These are phyloP conservation scores for Germaria angustata DNA, from an alignment of 2,888 invertebrate genomes.

Conservation along the genomic window DNA sequence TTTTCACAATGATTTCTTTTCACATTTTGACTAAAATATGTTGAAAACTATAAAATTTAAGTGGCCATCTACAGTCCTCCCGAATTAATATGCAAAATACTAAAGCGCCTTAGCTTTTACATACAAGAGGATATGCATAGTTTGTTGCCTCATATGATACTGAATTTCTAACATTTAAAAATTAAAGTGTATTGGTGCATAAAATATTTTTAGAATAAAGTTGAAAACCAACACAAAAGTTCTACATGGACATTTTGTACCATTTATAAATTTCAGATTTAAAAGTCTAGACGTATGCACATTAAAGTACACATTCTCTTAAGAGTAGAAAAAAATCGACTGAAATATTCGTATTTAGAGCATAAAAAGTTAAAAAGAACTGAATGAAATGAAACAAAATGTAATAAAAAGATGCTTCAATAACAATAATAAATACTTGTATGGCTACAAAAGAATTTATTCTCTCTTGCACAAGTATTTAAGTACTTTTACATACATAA, in stretches of 20 bases:
- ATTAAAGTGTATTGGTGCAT: too few relatives aligned
- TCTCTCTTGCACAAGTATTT: not conserved
- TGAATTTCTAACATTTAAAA: too few relatives aligned
- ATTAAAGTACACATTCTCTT: not conserved
- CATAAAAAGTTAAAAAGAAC: not conserved
- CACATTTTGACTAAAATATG: too few relatives aligned
- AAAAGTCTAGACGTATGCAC: conserved; percentile 52
- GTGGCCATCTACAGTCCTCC: too few relatives aligned
- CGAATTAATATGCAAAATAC: too few relatives aligned
- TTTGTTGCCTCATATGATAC: too few relatives aligned
- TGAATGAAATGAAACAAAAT: conserved; percentile 41
- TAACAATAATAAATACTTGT: conserved; percentile 29
- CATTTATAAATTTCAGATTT: conserved; percentile 41
- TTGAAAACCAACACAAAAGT: not conserved
- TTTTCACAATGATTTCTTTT: too few relatives aligned
- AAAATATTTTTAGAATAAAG: not conserved
- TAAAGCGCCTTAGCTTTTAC: too few relatives aligned
- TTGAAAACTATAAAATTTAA: too few relatives aligned
- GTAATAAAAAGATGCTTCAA: conserved; percentile 37
- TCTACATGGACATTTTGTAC: conserved; percentile 26
- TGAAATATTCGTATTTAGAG: conserved; percentile 10
- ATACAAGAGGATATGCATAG: too few relatives aligned
- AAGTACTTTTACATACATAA: not conserved
- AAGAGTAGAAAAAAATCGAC: not conserved
- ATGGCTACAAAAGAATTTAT: conserved; percentile 36